phyloP scores from a whole-genome alignment of 1,140 invertebrate genomes.

The Pseudoatta argentina region DNA sequence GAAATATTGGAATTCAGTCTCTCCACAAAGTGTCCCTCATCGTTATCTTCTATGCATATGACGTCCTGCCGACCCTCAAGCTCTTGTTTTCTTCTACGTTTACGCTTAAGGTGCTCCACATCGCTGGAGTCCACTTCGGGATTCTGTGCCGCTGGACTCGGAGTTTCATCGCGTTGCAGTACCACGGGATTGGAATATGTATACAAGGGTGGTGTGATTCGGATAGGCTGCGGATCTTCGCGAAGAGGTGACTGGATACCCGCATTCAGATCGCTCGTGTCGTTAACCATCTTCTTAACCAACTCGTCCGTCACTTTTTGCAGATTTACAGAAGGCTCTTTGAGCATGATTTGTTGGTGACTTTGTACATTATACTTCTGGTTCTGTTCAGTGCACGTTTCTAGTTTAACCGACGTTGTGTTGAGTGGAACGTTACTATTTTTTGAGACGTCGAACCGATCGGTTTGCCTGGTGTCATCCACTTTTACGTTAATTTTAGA shows the following conservation, averaged over 20 bases:
- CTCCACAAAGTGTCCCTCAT: constrained; percentile 83
- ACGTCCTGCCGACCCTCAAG: constrained; percentile 85
- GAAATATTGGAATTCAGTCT: constrained; percentile 79
- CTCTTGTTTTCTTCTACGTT: constrained; percentile 85
- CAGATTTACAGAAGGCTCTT: constrained; percentile 78
- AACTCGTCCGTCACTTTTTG: constrained; percentile 81
- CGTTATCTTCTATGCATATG: constrained; percentile 84
- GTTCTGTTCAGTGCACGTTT: constrained; percentile 79
- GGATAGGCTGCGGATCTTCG: constrained; percentile 90
- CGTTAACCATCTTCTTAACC: constrained; percentile 81
- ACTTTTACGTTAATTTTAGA: constrained; percentile 78
- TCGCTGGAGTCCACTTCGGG: constrained; percentile 81
- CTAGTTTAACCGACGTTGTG: constrained; percentile 69
- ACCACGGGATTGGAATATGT: constrained; percentile 91
- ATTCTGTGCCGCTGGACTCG: constrained; percentile 85
- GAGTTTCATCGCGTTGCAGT: constrained; percentile 86
- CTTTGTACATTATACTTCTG: constrained; percentile 83
- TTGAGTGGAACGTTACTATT: constrained; percentile 60
- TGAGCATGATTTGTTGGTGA: constrained; percentile 74
- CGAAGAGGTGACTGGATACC: constrained; percentile 84
- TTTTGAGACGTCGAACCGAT: constrained; percentile 68
- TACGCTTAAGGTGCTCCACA: constrained; percentile 81
- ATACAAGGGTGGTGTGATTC: constrained; percentile 91
- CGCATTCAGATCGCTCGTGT: constrained; percentile 77
- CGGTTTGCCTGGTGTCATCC: constrained; percentile 83